phyloP scores from a whole-genome alignment of 2,888 invertebrate species.

The Noctuana brunneofusca region DNA sequence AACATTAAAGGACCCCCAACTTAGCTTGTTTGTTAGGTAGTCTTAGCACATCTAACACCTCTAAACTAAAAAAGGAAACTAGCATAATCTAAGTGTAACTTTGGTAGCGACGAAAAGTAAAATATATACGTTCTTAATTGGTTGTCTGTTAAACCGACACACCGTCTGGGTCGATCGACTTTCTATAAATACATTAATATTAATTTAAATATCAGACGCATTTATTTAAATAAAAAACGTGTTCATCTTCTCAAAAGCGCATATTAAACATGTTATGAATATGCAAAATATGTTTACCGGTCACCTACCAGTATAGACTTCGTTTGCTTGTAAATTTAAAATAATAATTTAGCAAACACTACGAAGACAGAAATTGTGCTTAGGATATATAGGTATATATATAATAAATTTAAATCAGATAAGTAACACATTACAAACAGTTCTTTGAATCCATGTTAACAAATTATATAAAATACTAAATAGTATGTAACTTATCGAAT shows the following conservation, averaged over 20 bases:
- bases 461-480: no score
- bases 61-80: no score
- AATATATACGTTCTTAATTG: background rate
- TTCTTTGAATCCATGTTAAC: background rate
- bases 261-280: constrained; percentile 16
- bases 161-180: constrained; percentile 28
- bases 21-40: no score
- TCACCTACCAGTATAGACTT: background rate
- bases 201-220: constrained; percentile 23
- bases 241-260: constrained; percentile 13
- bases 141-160: constrained; percentile 2
- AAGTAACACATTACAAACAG: background rate
- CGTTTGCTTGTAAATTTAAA: constrained; percentile 1
- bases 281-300: constrained; percentile 11
- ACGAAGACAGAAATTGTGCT: background rate
- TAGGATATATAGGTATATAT: background rate
- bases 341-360: background rate
- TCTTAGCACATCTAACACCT: no score
- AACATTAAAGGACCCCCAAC: no score
- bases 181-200: constrained; percentile 31
- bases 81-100: background rate
- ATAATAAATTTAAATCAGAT: background rate
- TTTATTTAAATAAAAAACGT: constrained; percentile 12
- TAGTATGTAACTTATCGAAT: no score
- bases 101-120: background rate